A percentile compares a stretch with the other conserved stretches of the same genome.
These are phyloP conservation scores for Oxygymnocypris stewartii DNA, from an alignment of 2,113 vertebrate species.

Conservation along the genomic window DNA sequence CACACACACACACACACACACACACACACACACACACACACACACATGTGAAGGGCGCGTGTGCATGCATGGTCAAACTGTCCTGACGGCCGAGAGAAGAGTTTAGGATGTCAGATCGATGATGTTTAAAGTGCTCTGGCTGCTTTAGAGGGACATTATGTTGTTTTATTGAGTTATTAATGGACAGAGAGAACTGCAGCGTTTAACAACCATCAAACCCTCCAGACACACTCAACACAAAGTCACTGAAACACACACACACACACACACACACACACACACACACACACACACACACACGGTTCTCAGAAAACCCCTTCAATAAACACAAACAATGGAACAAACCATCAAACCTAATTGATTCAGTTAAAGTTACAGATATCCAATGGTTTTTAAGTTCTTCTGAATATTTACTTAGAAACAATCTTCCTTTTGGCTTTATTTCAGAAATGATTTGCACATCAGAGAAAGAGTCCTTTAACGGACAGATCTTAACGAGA, in stretches of 20 bases:
- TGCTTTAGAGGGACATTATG: background rate
- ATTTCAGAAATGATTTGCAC: background rate
- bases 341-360: background rate
- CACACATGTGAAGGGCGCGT: too few species aligned
- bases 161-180: background rate
- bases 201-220: background rate
- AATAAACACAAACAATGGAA: background rate
- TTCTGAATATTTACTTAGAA: too few species aligned
- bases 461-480: background rate
- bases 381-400: too few species aligned
- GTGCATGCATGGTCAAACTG: too few species aligned
- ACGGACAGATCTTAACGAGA: too few species aligned
- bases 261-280: too few species aligned
- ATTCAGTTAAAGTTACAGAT: background rate
- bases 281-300: too few species aligned
- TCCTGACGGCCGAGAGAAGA: background rate
- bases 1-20: too few species aligned
- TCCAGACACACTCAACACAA: background rate
- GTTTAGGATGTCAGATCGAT: background rate
- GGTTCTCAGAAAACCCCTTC: background rate
- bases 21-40: too few species aligned
- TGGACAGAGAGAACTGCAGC: background rate
- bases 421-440: background rate
- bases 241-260: background rate
- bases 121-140: background rate